These are phyloP conservation scores for Triplophysa dalaica DNA, from an alignment of 2,113 vertebrate species.

Conservation along the genomic window DNA sequence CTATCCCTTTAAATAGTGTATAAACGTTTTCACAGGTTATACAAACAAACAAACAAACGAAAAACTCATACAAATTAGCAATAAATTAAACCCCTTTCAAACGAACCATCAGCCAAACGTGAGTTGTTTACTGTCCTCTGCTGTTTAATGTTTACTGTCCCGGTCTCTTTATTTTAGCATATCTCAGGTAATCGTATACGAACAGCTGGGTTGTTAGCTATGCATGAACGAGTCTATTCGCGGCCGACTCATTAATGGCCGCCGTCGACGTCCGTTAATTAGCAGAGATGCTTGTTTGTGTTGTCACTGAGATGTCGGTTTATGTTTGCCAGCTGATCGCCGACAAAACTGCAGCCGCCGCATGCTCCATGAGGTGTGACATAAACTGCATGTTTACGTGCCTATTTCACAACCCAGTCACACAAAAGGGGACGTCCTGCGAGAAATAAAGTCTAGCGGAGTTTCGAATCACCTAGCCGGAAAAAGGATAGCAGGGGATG, in stretches of 20 bases:
- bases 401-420: constrained; percentile 33
- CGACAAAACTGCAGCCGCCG: constrained; percentile 2
- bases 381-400: constrained; percentile 42
- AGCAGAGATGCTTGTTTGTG: constrained; percentile 34
- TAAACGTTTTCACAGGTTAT: neutral
- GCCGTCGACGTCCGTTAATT: constrained; percentile 38
- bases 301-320: constrained; percentile 22
- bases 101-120: neutral
- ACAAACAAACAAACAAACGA: neutral
- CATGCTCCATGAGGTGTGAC: constrained; percentile 17
- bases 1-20: neutral
- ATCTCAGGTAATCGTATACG: constrained; percentile 22
- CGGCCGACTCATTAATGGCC: constrained; percentile 33
- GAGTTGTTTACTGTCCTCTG: constrained; percentile 3
- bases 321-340: constrained; percentile 27
- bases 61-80: neutral
- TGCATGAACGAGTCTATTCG: constrained; percentile 18
- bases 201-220: constrained; percentile 46
- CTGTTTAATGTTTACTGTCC: constrained; percentile 14
- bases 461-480: constrained; percentile 5
- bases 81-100: constrained; percentile 34
- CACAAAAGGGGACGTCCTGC: constrained; percentile 28
- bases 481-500: constrained; percentile 1
- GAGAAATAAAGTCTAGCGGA: neutral
- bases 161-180: constrained; percentile 10